Evolutionary conservation across 2,888 invertebrate genomes (phyloP).

Genomic region (Drosophila putrida): DNA sequence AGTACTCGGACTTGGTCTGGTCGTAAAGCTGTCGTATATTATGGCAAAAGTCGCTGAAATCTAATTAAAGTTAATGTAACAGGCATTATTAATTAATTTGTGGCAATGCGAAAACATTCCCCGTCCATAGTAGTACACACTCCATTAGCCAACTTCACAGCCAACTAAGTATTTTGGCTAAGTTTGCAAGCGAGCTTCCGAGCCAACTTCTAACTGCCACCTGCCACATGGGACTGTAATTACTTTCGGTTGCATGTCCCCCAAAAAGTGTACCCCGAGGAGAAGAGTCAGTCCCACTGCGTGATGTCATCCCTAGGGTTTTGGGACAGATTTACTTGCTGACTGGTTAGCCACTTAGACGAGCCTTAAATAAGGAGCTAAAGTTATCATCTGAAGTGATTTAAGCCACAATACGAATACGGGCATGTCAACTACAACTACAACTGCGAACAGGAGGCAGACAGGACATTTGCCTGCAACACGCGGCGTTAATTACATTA

Average conservation of each 20-base stretch:
- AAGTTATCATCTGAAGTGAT: conserved; percentile 26
- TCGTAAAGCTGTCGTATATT: conserved; percentile 2
- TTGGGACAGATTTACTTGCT: conserved; percentile 2
- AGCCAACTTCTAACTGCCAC: conserved; percentile 17
- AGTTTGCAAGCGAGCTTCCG: conserved; percentile 24
- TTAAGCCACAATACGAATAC: conserved; percentile 18
- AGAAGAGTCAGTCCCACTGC: conserved; percentile 19
- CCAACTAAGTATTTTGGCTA: conserved; percentile 23
- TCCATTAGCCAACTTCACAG: conserved; percentile 43
- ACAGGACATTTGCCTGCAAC: conserved; percentile 29
- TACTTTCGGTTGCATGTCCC: conserved; percentile 55
- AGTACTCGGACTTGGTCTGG: conserved; percentile 1
- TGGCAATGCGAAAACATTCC: conserved; percentile 39
- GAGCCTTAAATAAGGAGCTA: conserved; percentile 18
- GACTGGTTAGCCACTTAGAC: conserved; percentile 9
- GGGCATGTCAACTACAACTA: conserved; percentile 18
- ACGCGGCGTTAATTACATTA: conserved; percentile 58
- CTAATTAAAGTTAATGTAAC: conserved; percentile 66
- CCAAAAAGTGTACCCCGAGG: conserved; percentile 16
- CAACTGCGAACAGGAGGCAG: neutral
- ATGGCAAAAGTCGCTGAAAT: conserved; percentile 34
- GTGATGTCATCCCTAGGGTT: conserved; percentile 31
- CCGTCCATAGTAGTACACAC: conserved; percentile 8
- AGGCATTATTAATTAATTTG: conserved; percentile 70
- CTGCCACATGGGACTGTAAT: conserved; percentile 51